These are phyloP conservation scores for Synergus umbraculus DNA, from an alignment of 2,888 invertebrate genomes.

Conservation along the genomic window DNA sequence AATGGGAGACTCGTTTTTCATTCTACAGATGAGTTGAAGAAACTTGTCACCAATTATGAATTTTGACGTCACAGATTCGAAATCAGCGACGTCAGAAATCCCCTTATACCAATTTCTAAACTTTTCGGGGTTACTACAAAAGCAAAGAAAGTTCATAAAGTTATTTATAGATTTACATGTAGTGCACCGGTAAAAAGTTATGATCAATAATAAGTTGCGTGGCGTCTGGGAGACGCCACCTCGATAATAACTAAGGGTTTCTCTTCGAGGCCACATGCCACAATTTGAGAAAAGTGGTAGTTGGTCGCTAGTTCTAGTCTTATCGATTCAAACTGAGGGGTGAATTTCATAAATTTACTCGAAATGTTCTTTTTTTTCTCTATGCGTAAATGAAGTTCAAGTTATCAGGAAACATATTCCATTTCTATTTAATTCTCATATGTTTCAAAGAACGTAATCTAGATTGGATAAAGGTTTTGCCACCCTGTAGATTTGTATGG, in stretches of 20 bases:
- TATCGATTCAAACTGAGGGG: slow-evolving; percentile 31
- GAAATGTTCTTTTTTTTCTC: background rate
- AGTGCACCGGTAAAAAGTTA: slow-evolving; percentile 7
- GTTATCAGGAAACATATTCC: background rate
- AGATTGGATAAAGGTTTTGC: background rate
- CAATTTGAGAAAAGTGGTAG: slow-evolving; percentile 40
- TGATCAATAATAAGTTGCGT: slow-evolving; percentile 41
- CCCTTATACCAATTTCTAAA: too few relatives aligned
- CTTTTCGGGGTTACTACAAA: background rate
- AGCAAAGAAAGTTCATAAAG: background rate
- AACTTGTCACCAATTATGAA: too few relatives aligned
- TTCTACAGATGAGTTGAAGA: too few relatives aligned
- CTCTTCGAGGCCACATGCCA: slow-evolving; percentile 7
- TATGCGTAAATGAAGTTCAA: background rate
- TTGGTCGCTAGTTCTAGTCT: slow-evolving; percentile 29
- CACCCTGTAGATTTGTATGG: background rate
- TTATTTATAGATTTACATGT: background rate
- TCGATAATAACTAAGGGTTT: slow-evolving; percentile 38
- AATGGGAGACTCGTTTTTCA: too few relatives aligned
- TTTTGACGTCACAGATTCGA: too few relatives aligned
- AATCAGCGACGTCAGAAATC: too few relatives aligned
- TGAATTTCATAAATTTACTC: background rate
- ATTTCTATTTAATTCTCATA: too few relatives aligned
- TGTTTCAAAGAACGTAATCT: background rate
- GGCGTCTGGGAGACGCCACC: slow-evolving; percentile 38